Percentiles rank a stretch among this genome's conserved stretches.
Conservation (phyloP, 2,888 invertebrate species). For the Podabrus alpinus region DNA sequence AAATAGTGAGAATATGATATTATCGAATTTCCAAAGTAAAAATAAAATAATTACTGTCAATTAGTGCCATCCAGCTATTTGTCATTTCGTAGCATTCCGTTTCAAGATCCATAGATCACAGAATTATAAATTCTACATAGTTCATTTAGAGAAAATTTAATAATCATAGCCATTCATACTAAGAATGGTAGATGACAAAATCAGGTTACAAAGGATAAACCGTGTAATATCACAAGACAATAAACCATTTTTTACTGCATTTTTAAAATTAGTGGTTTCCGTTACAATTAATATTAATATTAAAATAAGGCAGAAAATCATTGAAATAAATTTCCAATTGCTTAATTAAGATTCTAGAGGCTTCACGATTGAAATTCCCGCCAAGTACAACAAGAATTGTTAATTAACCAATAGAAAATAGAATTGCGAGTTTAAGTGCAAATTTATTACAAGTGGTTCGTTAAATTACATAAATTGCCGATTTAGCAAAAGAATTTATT, state of each 20-base stretch:
- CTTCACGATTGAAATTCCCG: slow-evolving; percentile 31
- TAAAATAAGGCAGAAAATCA: background rate
- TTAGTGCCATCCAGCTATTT: background rate
- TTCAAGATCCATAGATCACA: background rate
- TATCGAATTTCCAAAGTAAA: too few relatives aligned
- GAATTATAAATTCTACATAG: background rate
- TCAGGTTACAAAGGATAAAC: background rate
- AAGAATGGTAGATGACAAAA: background rate
- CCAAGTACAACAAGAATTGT: slow-evolving; percentile 25
- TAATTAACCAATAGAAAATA: slow-evolving; percentile 31
- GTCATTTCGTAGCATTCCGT: background rate
- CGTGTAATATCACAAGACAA: background rate
- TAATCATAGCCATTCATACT: background rate
- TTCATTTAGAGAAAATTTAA: background rate
- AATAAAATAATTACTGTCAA: too few relatives aligned
- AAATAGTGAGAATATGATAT: too few relatives aligned
- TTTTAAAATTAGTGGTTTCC: background rate
- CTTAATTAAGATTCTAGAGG: slow-evolving; percentile 32
- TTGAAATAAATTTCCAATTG: slow-evolving; percentile 5
- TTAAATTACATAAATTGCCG: background rate
- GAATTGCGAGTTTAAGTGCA: slow-evolving; percentile 4
- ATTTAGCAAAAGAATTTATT: background rate
- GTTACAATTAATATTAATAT: background rate
- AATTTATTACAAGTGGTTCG: background rate
- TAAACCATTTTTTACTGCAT: background rate